A percentile compares a stretch with the other conserved stretches of the same genome.
Evolutionary conservation across 35 echinoderm and acorn worm species (phyloP).

Genomic region (Chiridota heheva): DNA sequence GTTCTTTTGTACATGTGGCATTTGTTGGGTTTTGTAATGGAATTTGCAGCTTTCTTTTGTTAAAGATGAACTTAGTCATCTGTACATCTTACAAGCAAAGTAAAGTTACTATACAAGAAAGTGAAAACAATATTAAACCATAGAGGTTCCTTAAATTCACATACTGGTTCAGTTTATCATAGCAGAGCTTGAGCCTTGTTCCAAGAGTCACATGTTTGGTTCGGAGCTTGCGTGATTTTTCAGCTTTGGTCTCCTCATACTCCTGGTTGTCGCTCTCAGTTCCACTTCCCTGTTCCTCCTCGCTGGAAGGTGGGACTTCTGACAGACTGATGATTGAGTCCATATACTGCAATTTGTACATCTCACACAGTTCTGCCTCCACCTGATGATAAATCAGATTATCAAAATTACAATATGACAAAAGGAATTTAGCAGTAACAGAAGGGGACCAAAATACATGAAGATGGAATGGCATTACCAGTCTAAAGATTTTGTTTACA

Average conservation of each 20-base stretch:
- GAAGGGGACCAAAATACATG: too few relatives aligned
- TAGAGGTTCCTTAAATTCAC: not conserved
- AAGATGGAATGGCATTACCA: too few relatives aligned
- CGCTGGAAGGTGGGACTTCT: not conserved
- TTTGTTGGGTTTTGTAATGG: too few relatives aligned
- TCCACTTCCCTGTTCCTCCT: slow-evolving; percentile 73
- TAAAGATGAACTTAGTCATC: too few relatives aligned
- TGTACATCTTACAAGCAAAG: too few relatives aligned
- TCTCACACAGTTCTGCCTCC: slow-evolving; percentile 1
- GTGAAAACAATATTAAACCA: too few relatives aligned
- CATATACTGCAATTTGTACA: slow-evolving; percentile 3
- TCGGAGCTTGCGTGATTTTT: slow-evolving; percentile 17
- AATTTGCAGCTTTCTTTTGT: too few relatives aligned
- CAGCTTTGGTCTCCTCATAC: slow-evolving; percentile 15
- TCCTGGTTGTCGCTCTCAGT: slow-evolving; percentile 94
- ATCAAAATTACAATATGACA: not conserved
- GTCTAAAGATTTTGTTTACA: too few relatives aligned
- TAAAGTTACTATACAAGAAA: too few relatives aligned
- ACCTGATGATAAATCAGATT: not conserved
- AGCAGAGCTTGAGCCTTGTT: slow-evolving; percentile 56
- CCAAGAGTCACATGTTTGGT: slow-evolving; percentile 58
- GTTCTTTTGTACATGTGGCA: too few relatives aligned
- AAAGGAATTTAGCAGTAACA: not conserved
- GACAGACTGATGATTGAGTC: not conserved
- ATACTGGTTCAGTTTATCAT: slow-evolving; percentile 67